A percentile compares a stretch with the other conserved stretches of the same genome.
Evolutionary conservation across 2,888 invertebrate genomes (phyloP).

Genomic region (Conistra vaccinii): DNA sequence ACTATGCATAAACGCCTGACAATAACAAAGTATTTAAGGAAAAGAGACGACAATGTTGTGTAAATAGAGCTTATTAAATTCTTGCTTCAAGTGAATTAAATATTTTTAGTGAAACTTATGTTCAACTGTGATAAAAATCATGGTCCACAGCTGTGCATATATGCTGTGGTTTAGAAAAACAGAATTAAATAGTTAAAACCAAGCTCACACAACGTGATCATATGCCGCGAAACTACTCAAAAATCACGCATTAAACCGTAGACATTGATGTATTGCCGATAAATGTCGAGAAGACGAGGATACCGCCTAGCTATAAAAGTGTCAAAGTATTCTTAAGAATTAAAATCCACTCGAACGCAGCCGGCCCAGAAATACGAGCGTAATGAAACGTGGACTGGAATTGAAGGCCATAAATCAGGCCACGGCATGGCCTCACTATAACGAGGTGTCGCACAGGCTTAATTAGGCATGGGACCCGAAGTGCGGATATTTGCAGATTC

Average conservation of each 20-base stretch:
- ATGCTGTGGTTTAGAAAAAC: slow-evolving; percentile 17
- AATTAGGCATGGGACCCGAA: slow-evolving; percentile 15
- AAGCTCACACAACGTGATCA: slow-evolving; percentile 25
- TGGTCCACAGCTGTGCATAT: no score
- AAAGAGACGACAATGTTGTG: not conserved
- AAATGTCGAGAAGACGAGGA: slow-evolving; percentile 60
- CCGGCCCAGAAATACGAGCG: slow-evolving; percentile 54
- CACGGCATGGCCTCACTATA: slow-evolving; percentile 43
- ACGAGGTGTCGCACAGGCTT: slow-evolving; percentile 43
- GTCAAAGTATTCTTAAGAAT: slow-evolving; percentile 62
- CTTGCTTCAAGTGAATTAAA: not conserved
- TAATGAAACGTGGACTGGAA: slow-evolving; percentile 64
- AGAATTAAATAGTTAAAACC: slow-evolving; percentile 10
- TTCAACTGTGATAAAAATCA: not conserved
- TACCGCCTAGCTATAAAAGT: slow-evolving; percentile 61
- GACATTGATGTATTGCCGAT: slow-evolving; percentile 64
- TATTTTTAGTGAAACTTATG: not conserved
- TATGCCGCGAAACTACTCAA: slow-evolving; percentile 32
- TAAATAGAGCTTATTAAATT: not conserved
- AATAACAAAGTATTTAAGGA: slow-evolving; percentile 15
- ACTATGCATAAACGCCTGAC: slow-evolving; percentile 4
- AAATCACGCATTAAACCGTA: slow-evolving; percentile 46
- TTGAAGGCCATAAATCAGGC: slow-evolving; percentile 62
- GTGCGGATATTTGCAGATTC: slow-evolving; percentile 37
- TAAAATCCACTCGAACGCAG: slow-evolving; percentile 63